A percentile compares a stretch with the other conserved stretches of the same genome.
These are phyloP conservation scores for Pachymerium ferrugineum DNA, from an alignment of 2,888 invertebrate genomes.

Conservation along the genomic window DNA sequence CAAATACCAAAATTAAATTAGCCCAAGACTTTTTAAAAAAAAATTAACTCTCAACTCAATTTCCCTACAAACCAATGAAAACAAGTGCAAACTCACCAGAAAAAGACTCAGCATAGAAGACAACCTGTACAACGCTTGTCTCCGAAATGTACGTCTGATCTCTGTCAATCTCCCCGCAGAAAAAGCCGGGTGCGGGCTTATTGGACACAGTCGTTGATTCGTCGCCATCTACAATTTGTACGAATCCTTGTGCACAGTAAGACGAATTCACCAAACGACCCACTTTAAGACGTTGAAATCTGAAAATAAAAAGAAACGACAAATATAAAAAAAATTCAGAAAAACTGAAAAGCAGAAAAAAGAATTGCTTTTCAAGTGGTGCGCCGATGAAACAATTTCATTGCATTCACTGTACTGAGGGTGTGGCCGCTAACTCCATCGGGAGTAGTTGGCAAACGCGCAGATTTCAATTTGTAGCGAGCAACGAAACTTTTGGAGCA, in stretches of 20 bases:
- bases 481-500: constrained; percentile 7
- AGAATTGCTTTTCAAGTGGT: background rate
- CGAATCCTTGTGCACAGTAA: constrained; percentile 77
- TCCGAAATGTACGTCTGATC: constrained; percentile 92
- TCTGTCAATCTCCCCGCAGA: constrained; percentile 89
- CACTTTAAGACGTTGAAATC: constrained; percentile 90
- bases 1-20: too few species aligned
- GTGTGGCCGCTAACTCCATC: background rate
- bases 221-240: constrained; percentile 89
- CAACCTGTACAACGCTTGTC: constrained; percentile 83
- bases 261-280: constrained; percentile 80
- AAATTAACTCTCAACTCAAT: too few species aligned
- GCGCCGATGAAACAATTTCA: background rate
- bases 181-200: constrained; percentile 79
- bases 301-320: constrained; percentile 51
- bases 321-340: too few species aligned
- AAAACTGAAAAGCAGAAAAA: background rate
- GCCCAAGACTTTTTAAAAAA: too few species aligned
- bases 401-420: background rate
- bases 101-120: constrained; percentile 88
- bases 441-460: constrained; percentile 5
- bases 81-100: too few species aligned
- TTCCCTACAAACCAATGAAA: too few species aligned
- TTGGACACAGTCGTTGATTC: constrained; percentile 83
- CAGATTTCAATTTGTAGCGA: constrained; percentile 27